Conservation (phyloP, 2,888 invertebrate genomes). For the Serrognathus titanus region DNA sequence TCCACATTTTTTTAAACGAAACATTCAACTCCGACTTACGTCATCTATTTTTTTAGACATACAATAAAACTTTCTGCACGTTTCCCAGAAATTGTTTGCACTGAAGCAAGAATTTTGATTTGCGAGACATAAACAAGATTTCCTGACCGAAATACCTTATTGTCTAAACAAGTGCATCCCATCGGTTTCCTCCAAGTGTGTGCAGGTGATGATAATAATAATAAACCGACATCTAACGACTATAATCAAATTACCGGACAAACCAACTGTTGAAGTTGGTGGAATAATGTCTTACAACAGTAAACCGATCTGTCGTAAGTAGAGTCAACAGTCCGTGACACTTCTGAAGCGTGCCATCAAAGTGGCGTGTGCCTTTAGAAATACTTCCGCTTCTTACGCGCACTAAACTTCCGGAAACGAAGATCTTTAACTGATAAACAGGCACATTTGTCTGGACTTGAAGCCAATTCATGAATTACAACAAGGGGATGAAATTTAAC, state of each 20-base stretch:
- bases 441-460: no score
- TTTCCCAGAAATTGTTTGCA: no score
- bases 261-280: slow-evolving; percentile 35
- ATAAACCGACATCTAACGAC: slow-evolving; percentile 13
- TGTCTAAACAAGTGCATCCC: no score
- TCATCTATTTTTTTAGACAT: no score
- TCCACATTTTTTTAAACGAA: no score
- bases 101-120: no score
- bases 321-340: slow-evolving; percentile 27
- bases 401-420: slow-evolving; percentile 9
- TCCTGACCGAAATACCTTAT: no score
- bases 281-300: slow-evolving; percentile 27
- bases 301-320: slow-evolving; percentile 40
- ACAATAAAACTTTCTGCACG: no score
- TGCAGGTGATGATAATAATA: slow-evolving; percentile 10
- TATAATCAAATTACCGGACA: slow-evolving; percentile 32
- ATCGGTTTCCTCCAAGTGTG: slow-evolving; percentile 5
- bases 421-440: neutral
- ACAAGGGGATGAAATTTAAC: no score
- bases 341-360: slow-evolving; percentile 18
- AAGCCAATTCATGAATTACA: no score
- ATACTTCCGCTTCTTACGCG: slow-evolving; percentile 6
- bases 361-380: slow-evolving; percentile 22
- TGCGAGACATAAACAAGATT: no score
- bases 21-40: no score